These are phyloP conservation scores for Monochamus alternatus DNA, from an alignment of 2,888 invertebrate genomes.

Conservation along the genomic window DNA sequence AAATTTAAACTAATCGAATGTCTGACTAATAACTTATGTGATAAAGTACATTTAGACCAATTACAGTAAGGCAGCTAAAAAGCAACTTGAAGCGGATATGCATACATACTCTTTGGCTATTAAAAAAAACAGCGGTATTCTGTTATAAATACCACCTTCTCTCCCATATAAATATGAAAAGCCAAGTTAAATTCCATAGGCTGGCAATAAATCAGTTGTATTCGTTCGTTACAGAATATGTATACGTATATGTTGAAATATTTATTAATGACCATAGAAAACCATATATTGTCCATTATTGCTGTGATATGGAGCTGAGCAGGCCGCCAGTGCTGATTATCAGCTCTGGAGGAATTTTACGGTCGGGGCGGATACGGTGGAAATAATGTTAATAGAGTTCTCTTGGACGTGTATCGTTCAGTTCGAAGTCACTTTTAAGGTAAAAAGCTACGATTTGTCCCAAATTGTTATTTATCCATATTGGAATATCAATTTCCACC, in stretches of 20 bases:
- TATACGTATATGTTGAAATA: conserved; percentile 50
- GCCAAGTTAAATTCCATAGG: conserved; percentile 49
- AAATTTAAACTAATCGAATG: conserved; percentile 41
- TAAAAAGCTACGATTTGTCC: no score
- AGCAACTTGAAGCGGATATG: conserved; percentile 32
- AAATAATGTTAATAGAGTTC: conserved; percentile 49
- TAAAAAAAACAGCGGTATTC: conserved; percentile 45
- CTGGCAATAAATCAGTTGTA: conserved; percentile 50
- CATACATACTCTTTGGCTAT: conserved; percentile 35
- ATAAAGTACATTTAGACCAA: conserved; percentile 42
- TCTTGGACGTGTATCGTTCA: no score
- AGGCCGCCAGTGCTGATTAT: conserved; percentile 33
- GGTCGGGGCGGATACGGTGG: conserved; percentile 42
- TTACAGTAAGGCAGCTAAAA: conserved; percentile 48
- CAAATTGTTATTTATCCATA: no score
- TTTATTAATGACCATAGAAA: conserved; percentile 53
- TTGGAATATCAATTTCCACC: no score
- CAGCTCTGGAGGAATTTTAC: conserved; percentile 34
- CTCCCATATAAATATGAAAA: conserved; percentile 52
- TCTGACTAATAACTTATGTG: conserved; percentile 47
- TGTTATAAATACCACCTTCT: conserved; percentile 53
- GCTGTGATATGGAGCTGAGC: conserved; percentile 34
- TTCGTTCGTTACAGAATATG: conserved; percentile 49
- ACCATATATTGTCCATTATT: conserved; percentile 49
- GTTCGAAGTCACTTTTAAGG: no score